Conservation (phyloP, 2,797 vertebrate genomes). For the Hemitrygon akajei region DNA sequence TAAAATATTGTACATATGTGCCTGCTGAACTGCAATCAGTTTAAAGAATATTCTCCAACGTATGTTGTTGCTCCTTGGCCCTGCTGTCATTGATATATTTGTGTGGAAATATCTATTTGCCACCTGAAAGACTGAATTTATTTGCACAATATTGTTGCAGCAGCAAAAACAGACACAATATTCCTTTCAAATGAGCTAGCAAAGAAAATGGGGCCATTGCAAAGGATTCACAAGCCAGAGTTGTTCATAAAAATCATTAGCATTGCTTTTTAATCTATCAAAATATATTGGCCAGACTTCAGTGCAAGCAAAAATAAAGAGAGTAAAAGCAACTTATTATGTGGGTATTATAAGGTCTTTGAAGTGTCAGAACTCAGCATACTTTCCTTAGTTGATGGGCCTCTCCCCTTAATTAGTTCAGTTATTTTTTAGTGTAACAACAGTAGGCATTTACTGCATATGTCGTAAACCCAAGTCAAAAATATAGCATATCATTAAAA, state of each 20-base stretch:
- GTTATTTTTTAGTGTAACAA: not conserved
- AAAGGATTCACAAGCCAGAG: not conserved
- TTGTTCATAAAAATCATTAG: not conserved
- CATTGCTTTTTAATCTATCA: not conserved
- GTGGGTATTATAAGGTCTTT: not conserved
- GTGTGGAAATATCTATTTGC: not conserved
- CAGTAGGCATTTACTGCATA: constrained; percentile 8
- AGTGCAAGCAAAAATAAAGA: not conserved
- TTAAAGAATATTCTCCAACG: not conserved
- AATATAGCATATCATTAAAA: not conserved
- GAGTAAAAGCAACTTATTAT: not conserved
- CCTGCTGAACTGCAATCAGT: not conserved
- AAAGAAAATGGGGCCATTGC: not conserved
- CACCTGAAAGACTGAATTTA: constrained; percentile 12
- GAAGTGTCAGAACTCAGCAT: not conserved
- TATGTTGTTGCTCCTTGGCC: not conserved
- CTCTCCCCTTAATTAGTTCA: not conserved
- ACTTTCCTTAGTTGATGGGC: not conserved
- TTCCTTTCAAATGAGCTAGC: not conserved
- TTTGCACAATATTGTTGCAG: not conserved
- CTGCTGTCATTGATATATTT: not conserved
- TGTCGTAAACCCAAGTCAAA: constrained; percentile 28
- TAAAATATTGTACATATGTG: not conserved
- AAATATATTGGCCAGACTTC: constrained; percentile 6
- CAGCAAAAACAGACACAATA: not conserved